phyloP scores from a whole-genome alignment of 2,113 vertebrate species.

The Nycticorax nycticorax region DNA sequence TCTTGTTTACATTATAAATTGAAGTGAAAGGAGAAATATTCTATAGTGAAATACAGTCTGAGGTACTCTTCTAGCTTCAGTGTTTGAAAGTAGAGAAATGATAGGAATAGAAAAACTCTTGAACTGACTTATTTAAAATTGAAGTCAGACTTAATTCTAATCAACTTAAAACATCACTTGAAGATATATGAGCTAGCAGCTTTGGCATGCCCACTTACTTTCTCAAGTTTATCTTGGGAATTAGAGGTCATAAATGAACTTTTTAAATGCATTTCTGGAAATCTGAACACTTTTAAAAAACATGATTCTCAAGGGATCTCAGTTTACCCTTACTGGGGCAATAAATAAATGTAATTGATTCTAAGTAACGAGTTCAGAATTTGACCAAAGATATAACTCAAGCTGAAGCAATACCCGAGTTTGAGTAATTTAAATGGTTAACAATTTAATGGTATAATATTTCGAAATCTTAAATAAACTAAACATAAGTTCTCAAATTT shows the following conservation, averaged over 20 bases:
- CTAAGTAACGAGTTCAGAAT: background rate
- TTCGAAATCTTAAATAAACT: background rate
- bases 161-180: background rate
- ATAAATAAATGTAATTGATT: background rate
- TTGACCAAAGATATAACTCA: background rate
- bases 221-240: background rate
- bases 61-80: background rate
- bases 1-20: background rate
- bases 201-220: background rate
- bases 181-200: background rate
- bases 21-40: background rate
- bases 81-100: background rate
- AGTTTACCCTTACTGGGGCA: background rate
- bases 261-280: background rate
- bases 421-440: background rate
- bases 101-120: background rate
- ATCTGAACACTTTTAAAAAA: background rate
- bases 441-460: background rate
- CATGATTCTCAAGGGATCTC: fast-evolving
- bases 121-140: background rate
- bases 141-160: background rate
- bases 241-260: background rate
- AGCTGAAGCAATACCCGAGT: background rate
- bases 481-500: background rate
- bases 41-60: background rate